A percentile compares a stretch with the other conserved stretches of the same genome.
Conservation (phyloP, 2,888 invertebrate genomes). For the Chromoteleia sp. region DNA sequence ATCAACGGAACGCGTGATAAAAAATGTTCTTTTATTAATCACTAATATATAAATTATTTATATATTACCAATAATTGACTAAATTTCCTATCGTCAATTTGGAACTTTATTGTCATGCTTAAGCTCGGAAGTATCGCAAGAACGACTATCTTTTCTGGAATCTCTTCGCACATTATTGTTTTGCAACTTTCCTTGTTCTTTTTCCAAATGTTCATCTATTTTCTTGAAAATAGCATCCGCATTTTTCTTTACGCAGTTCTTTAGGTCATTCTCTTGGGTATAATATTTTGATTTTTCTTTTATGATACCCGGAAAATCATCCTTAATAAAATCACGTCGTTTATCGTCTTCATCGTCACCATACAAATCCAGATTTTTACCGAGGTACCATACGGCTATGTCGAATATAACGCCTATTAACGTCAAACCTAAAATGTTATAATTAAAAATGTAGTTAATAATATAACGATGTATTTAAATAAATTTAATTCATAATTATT, state of each 20-base stretch:
- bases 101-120: conserved; percentile 55
- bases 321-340: conserved; percentile 78
- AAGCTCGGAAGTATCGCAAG: conserved; percentile 13
- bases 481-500: too few species aligned
- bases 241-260: conserved; percentile 29
- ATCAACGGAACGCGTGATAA: conserved; percentile 20
- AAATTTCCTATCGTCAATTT: conserved; percentile 30
- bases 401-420: conserved; percentile 87
- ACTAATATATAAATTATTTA: not conserved
- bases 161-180: conserved; percentile 41
- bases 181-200: conserved; percentile 36
- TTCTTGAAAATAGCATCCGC: conserved; percentile 55
- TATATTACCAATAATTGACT: conserved; percentile 13
- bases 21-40: conserved; percentile 6
- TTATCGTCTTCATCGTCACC: conserved; percentile 83
- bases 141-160: conserved; percentile 32
- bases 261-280: conserved; percentile 47
- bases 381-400: conserved; percentile 87
- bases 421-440: conserved; percentile 85
- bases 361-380: conserved; percentile 87
- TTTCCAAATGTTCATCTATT: conserved; percentile 53
- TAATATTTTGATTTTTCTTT: conserved; percentile 63
- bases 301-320: conserved; percentile 59
- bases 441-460: not conserved
- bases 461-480: too few species aligned